Conservation (phyloP, 2,888 invertebrate species). For the Drosophila suboccidentalis region DNA sequence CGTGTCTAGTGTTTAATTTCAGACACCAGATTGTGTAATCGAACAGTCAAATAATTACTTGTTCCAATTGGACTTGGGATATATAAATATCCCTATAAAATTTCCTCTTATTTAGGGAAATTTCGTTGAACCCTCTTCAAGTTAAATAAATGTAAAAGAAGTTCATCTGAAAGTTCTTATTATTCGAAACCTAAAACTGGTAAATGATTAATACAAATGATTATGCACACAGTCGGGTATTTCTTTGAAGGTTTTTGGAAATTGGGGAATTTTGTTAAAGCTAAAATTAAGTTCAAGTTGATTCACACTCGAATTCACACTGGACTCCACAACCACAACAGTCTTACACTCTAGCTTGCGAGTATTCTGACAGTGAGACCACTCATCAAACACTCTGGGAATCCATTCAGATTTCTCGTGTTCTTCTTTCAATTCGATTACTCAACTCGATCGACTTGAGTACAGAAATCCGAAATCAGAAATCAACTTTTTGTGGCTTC, state of each 20-base stretch:
- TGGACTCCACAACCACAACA: conserved; percentile 23
- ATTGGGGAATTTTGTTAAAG: conserved; percentile 6
- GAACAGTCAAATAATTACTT: not conserved
- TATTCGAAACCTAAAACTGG: not conserved
- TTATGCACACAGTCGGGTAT: not conserved
- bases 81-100: too few species aligned
- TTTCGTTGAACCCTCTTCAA: too few species aligned
- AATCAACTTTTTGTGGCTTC: conserved; percentile 7
- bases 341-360: conserved; percentile 1
- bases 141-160: not conserved
- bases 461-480: conserved; percentile 4
- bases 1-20: conserved; percentile 21
- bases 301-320: conserved; percentile 26
- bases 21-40: conserved; percentile 23
- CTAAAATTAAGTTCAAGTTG: conserved; percentile 7
- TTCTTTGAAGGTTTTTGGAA: not conserved
- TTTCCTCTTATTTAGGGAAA: too few species aligned
- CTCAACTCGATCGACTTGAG: conserved; percentile 18
- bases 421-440: conserved; percentile 9
- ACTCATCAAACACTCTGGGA: conserved; percentile 7
- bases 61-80: not conserved
- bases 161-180: not conserved
- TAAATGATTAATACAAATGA: conserved; percentile 17
- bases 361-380: conserved; percentile 15
- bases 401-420: conserved; percentile 8